Evolutionary conservation across 30 jellyfish, hydroid and myxozoan genomes (phyloP).

Genomic region (Mastigias papua): DNA sequence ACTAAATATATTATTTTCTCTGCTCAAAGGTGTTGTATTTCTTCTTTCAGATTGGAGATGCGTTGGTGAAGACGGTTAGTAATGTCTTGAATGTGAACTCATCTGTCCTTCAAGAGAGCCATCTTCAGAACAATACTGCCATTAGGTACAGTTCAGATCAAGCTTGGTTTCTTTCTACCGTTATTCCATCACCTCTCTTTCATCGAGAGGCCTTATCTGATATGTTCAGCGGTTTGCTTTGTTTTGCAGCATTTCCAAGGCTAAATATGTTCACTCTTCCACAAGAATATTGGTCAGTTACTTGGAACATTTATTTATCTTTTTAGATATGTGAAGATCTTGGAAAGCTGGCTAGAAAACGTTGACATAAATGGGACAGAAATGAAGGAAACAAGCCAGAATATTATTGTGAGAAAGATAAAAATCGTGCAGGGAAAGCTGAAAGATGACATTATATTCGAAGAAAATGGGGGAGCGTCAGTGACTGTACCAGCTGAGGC

Average conservation of each 20-base stretch:
- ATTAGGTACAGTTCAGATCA: constrained; percentile 69
- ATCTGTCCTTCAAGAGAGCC: constrained; percentile 84
- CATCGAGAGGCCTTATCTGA: too few species aligned
- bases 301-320: too few species aligned
- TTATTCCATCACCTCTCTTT: too few species aligned
- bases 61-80: constrained; percentile 92
- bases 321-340: constrained; percentile 88
- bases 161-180: not conserved
- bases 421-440: constrained; percentile 57
- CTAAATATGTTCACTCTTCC: too few species aligned
- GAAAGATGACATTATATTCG: constrained; percentile 80
- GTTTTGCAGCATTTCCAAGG: too few species aligned
- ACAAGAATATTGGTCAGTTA: too few species aligned
- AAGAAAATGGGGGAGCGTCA: constrained; percentile 74
- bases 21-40: not conserved
- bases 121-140: constrained; percentile 82
- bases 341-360: constrained; percentile 95
- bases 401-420: constrained; percentile 84
- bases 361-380: constrained; percentile 74
- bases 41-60: constrained; percentile 83
- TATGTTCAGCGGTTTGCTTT: too few species aligned
- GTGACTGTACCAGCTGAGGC: constrained; percentile 79
- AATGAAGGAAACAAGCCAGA: constrained; percentile 69
- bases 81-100: constrained; percentile 88
- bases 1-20: too few species aligned